Conservation (phyloP, 2,797 vertebrate species). For the Karalla daura region DNA sequence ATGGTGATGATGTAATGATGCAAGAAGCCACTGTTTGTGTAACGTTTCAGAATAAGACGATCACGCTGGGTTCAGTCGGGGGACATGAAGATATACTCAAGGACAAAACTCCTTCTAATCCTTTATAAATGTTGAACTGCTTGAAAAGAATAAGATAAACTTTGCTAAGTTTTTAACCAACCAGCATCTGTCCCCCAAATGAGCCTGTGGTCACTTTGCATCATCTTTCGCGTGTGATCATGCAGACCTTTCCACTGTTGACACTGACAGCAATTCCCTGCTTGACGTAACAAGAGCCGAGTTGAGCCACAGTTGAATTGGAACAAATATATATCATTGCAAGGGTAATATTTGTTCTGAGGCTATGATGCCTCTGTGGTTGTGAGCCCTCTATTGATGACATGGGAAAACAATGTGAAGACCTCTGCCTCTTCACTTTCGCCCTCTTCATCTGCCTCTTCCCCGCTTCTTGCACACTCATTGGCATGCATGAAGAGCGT, state of each 20-base stretch:
- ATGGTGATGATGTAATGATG: too few relatives aligned
- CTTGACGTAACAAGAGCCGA: neutral
- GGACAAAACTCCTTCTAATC: neutral
- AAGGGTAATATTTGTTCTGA: conserved; percentile 22
- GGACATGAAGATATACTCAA: neutral
- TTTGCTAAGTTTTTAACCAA: neutral
- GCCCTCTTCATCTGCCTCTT: conserved; percentile 39
- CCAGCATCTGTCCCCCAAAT: conserved; percentile 15
- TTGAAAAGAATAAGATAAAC: neutral
- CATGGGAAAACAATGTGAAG: conserved; percentile 29
- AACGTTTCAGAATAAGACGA: neutral
- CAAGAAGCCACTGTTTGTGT: too few relatives aligned
- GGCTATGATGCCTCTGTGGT: neutral
- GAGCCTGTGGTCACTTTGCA: conserved; percentile 24
- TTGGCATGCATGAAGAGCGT: conserved; percentile 66
- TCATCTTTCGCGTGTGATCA: conserved; percentile 21
- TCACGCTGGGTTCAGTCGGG: neutral
- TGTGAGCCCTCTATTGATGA: conserved; percentile 30
- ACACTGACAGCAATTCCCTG: neutral
- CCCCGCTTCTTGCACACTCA: conserved; percentile 42
- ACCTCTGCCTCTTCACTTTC: conserved; percentile 37
- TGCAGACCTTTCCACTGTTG: too few relatives aligned
- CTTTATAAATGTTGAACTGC: neutral
- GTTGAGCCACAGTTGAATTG: conserved; percentile 7
- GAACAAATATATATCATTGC: conserved; percentile 8